Percentiles rank a stretch among this genome's conserved stretches.
phyloP scores from a whole-genome alignment of 2,797 vertebrate species.

The Dallia pectoralis region DNA sequence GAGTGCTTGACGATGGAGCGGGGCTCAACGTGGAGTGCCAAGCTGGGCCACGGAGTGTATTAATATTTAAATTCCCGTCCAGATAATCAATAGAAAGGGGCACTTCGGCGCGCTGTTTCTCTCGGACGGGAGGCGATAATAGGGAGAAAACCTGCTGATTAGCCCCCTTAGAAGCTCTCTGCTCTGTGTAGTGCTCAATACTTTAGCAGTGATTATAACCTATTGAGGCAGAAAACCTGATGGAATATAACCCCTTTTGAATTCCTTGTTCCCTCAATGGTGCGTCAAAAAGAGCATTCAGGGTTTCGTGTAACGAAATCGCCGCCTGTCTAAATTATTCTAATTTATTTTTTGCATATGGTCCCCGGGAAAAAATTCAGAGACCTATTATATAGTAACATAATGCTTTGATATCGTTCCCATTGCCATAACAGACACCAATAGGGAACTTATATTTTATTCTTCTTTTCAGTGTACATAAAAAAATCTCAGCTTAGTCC shows the following conservation, averaged over 20 bases:
- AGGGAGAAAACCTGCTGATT: slow-evolving; percentile 92
- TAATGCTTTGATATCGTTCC: slow-evolving; percentile 93
- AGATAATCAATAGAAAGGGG: slow-evolving; percentile 83
- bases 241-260: slow-evolving; percentile 99
- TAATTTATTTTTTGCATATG: slow-evolving; percentile 88
- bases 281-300: slow-evolving; percentile 99
- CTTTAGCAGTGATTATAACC: slow-evolving; percentile 97
- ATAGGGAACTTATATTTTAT: slow-evolving; percentile 98
- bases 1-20: slow-evolving; percentile 81
- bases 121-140: slow-evolving; percentile 89
- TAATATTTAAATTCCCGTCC: slow-evolving; percentile 86
- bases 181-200: slow-evolving; percentile 90
- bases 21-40: slow-evolving; percentile 75
- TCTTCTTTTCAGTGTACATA: slow-evolving; percentile 99
- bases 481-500: slow-evolving; percentile 99
- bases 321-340: slow-evolving; percentile 83
- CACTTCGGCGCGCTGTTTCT: slow-evolving; percentile 80
- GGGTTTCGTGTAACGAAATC: slow-evolving; percentile 90
- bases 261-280: slow-evolving; percentile 98
- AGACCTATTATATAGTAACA: slow-evolving; percentile 81
- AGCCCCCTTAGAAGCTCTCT: slow-evolving; percentile 92
- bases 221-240: slow-evolving; percentile 99
- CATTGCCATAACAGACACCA: slow-evolving; percentile 91
- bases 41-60: slow-evolving; percentile 74
- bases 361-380: slow-evolving; percentile 78